A percentile compares a stretch with the other conserved stretches of the same genome.
Evolutionary conservation across 2,888 invertebrate genomes (phyloP).

Genomic region (Ecdyonurus torrentis): DNA sequence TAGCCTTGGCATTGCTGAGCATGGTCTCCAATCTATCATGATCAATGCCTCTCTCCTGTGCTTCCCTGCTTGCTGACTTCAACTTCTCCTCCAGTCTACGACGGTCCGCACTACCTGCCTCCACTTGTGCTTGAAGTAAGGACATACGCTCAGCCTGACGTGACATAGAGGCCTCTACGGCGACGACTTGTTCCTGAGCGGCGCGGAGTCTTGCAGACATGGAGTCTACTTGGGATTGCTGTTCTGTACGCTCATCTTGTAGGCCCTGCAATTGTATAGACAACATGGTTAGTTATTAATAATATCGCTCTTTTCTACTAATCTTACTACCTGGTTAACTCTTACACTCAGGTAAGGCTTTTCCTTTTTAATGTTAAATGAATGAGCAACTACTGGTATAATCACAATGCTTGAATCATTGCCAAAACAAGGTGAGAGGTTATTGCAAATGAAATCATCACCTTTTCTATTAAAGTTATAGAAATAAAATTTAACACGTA

Average conservation of each 20-base stretch:
- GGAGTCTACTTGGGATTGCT: conserved; percentile 62
- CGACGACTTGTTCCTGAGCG: conserved; percentile 39
- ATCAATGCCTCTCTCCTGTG: conserved; percentile 62
- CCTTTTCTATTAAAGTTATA: no score
- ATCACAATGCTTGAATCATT: no score
- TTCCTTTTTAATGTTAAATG: no score
- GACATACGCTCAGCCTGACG: conserved; percentile 46
- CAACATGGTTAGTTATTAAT: no score
- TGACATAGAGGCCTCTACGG: conserved; percentile 44
- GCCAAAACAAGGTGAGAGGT: no score
- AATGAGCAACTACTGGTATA: no score
- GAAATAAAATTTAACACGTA: no score
- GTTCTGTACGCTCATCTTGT: conserved; percentile 60
- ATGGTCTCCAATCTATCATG: conserved; percentile 57
- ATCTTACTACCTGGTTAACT: no score
- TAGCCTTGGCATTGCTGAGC: conserved; percentile 69
- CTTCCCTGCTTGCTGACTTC: conserved; percentile 51
- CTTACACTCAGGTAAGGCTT: neutral
- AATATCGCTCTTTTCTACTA: no score
- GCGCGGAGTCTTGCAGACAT: conserved; percentile 51
- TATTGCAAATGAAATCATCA: no score
- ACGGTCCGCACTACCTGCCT: conserved; percentile 56
- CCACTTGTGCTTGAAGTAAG: conserved; percentile 52
- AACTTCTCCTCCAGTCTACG: conserved; percentile 56
- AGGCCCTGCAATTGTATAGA: conserved; percentile 33